phyloP scores from a whole-genome alignment of 2,797 vertebrate species.

The Enteromius anoplus region DNA sequence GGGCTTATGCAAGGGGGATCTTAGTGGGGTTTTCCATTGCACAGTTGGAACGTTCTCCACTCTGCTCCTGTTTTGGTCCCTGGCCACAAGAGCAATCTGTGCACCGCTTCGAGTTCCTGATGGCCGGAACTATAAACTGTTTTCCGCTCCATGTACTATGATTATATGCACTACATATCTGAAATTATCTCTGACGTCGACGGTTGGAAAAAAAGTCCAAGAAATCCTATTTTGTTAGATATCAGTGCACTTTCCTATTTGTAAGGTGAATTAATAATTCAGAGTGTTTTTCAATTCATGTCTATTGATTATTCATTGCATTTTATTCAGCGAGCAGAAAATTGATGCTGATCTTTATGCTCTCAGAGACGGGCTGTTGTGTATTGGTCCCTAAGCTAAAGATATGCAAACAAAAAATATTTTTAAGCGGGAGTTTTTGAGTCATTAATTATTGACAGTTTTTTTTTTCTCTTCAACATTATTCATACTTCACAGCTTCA shows the following conservation, averaged over 20 bases:
- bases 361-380: neutral
- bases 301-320: slow-evolving; percentile 35
- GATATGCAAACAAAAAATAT: neutral
- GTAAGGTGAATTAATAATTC: slow-evolving; percentile 27
- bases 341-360: neutral
- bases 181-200: neutral
- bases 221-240: neutral
- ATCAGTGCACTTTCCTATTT: neutral
- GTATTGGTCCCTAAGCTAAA: neutral
- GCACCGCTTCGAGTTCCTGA: slow-evolving; percentile 41
- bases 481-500: slow-evolving; percentile 23
- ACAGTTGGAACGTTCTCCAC: slow-evolving; percentile 54
- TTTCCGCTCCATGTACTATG: slow-evolving; percentile 30
- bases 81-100: slow-evolving; percentile 62
- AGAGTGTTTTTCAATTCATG: slow-evolving; percentile 5
- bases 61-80: slow-evolving; percentile 56
- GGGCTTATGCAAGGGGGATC: slow-evolving; percentile 46
- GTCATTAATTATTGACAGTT: slow-evolving; percentile 25
- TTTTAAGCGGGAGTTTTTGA: neutral
- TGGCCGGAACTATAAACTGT: slow-evolving; percentile 40
- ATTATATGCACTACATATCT: neutral
- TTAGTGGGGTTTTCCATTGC: slow-evolving; percentile 46
- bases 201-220: neutral
- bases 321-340: neutral
- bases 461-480: slow-evolving; percentile 20